Base-by-base conservation (phyloP, 2,113 vertebrate species). In the Siphamia tubifer region DNA sequence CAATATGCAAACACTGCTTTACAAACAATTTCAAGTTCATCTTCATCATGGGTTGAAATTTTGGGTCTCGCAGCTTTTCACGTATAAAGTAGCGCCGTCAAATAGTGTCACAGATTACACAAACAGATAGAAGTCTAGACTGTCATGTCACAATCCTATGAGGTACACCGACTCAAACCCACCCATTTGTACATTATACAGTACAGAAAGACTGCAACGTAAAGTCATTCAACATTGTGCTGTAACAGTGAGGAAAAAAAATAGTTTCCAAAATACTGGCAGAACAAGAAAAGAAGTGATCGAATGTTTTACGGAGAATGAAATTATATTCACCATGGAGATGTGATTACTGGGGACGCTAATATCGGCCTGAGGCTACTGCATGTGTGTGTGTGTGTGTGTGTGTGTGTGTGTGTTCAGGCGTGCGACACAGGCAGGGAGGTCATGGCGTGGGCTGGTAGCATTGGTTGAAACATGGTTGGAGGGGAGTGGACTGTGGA, bases 341-440 rank as follows among this genome's bases (percentile, higher is more conserved):
- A 36, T 27, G 25, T 35, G 65, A 84, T 58, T 51, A 58, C 43
- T 38, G 66, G 4, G 1, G 38, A 54, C 48, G 28, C 49, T 51
- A 27, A 44, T 52, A 32, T 27, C 1, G 21, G 12, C 16, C 28
- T 66, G 51, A 43, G 23, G 30, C n/a, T 45, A 16, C 8, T 45
- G 27, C 47, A 35, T 49, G 36, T 16, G n/a, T n/a, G n/a, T n/a
- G n/a, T n/a, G 38, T 30, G 38, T 69, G 28, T 40, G 49, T 40
- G 35, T 56, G 38, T 30, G 38, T 69, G 38, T 30, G 38, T 69
- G 28, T 40, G 49, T 40, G 35, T 56, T 94, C 93, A 96, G 89
- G 93, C 94, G 66, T 96, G 95, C 87, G 94, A 95, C 83, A 96
- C 94, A 24, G 95, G 95, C 91, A 97, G 92, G 2, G 94, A 94